Percentiles rank a stretch among this genome's conserved stretches.
phyloP scores from a whole-genome alignment of 2,888 invertebrate genomes.

The Epinotia bilunana region DNA sequence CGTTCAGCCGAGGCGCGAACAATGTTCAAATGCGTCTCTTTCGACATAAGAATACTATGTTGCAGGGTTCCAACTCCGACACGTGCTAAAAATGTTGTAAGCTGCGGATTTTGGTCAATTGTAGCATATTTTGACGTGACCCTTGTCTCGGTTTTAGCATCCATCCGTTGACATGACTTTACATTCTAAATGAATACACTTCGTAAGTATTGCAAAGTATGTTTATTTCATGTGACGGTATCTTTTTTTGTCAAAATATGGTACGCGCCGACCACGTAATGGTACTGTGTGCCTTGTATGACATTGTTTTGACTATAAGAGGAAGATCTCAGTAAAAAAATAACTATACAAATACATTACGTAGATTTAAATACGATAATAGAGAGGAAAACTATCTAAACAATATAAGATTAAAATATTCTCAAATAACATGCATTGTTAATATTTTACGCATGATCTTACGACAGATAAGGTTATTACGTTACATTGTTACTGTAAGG shows the following conservation, averaged over 20 bases:
- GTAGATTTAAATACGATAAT: background rate
- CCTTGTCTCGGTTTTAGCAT: background rate
- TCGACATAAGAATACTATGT: slow-evolving; percentile 32
- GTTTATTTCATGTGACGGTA: too few relatives aligned
- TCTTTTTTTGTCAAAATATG: too few relatives aligned
- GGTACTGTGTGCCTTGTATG: too few relatives aligned
- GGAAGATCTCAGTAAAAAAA: too few relatives aligned
- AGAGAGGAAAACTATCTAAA: background rate
- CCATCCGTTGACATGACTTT: background rate
- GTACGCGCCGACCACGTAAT: too few relatives aligned
- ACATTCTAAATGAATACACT: background rate
- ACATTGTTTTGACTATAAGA: too few relatives aligned
- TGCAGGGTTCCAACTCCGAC: slow-evolving; percentile 30
- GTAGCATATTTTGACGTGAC: background rate
- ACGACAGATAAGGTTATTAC: slow-evolving; percentile 24
- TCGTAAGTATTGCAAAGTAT: background rate
- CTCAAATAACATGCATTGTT: slow-evolving; percentile 16
- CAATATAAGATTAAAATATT: background rate
- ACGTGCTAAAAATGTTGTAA: slow-evolving; percentile 33
- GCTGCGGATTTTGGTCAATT: slow-evolving; percentile 12
- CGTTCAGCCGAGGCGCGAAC: slow-evolving; percentile 53
- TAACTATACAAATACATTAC: background rate
- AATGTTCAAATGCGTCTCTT: slow-evolving; percentile 52
- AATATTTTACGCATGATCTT: slow-evolving; percentile 21
- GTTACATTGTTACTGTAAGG: slow-evolving; percentile 16